Evolutionary conservation across 1,140 invertebrate genomes (phyloP).

Genomic region (Popillia japonica): DNA sequence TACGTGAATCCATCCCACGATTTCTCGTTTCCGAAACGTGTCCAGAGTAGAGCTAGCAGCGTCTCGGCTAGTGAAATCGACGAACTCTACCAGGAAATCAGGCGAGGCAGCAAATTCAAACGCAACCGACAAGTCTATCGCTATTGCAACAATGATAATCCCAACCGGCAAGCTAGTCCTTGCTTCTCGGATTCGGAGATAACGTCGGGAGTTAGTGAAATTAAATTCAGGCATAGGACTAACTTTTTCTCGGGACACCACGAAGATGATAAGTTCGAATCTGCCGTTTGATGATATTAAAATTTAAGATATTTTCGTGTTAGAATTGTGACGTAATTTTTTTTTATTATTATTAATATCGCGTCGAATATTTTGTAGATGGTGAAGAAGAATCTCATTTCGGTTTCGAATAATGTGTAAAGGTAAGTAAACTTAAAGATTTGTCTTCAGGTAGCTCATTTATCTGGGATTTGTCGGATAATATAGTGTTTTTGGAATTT

Average conservation of each 20-base stretch:
- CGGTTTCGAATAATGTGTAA: too few relatives aligned
- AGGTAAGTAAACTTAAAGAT: too few relatives aligned
- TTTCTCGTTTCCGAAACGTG: constrained; percentile 46
- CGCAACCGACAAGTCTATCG: constrained; percentile 14
- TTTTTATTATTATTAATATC: too few relatives aligned
- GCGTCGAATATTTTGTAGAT: too few relatives aligned
- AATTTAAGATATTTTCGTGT: too few relatives aligned
- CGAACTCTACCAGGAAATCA: constrained; percentile 68
- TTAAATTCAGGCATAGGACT: constrained; percentile 31
- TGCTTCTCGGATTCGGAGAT: constrained; percentile 58
- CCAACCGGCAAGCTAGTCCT: constrained; percentile 46
- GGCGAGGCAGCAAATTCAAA: constrained; percentile 36
- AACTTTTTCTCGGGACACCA: background rate
- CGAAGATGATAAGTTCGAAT: constrained; percentile 11
- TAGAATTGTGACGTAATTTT: too few relatives aligned
- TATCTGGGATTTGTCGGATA: too few relatives aligned
- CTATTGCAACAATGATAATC: constrained; percentile 36
- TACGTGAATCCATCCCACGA: constrained; percentile 53
- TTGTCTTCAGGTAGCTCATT: too few relatives aligned
- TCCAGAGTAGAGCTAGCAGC: constrained; percentile 56
- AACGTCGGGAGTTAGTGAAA: constrained; percentile 49
- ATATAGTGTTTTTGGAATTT: too few relatives aligned
- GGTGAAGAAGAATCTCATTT: too few relatives aligned
- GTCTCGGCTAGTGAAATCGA: constrained; percentile 65
- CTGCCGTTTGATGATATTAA: background rate